Evolutionary conservation across 2,888 invertebrate species (phyloP), one percentile per base, ranked within the genome.

Genomic region (Polyommatus iphigenia): DNA sequence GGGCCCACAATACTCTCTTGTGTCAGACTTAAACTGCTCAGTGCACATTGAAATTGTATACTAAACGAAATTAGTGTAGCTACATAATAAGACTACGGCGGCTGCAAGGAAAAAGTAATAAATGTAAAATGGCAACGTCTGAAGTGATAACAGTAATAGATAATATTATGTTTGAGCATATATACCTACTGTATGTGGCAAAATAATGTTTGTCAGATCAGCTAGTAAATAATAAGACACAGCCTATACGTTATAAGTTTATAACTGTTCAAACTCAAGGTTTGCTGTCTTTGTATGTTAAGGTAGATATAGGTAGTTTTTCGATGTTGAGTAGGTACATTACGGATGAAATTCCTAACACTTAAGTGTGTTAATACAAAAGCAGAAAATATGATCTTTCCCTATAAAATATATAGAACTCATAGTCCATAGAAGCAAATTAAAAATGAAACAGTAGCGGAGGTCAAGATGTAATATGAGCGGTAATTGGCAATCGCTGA

Each of bases 401-500:
- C 46, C 3, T 46, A 13, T 46, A 46, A 46, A 24, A 24, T 24
- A 46, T 13, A 46, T 46, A 20, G 20, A 59, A 71, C 50, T 46
- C 46, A 57, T 46, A 24, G 24, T 24, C 24, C 24, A 24, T 24
- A 76, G 20, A 15, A n/a, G 41, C 7, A 41, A 78, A 81, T 79
- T 81, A 71, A 77, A 80, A 81, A 78, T 46, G 73, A 62, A 77
- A 77, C 36, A 73, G 41, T 72, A 50, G 72, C 36, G 36, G 76
- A 81, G 84, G 84, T 85, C 90, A 88, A 80, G 81, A 86, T 83
- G 92, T 87, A 91, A 93, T 83, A 82, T 77, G 92, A 92, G 90
- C 87, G 80, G 82, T 93, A 91, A 93, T 93, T 93, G 93, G 90
- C 90, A 91, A 93, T 93, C 91, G 87, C 82, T 86, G 82, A 79